Conservation (phyloP, 2,888 invertebrate species). For the Tridacna gigas region DNA sequence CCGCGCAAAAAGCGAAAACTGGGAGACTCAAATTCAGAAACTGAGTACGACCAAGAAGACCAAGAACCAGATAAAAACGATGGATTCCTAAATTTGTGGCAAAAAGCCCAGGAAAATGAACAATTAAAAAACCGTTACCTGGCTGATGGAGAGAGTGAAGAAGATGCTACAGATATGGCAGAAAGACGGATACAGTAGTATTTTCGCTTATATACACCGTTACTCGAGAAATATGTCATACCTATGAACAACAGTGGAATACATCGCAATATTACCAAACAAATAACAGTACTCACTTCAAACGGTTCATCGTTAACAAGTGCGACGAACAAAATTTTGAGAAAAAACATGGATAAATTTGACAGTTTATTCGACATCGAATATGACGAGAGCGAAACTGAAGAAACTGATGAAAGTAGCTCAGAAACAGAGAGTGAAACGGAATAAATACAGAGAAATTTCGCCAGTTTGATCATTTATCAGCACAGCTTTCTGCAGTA, state of each 20-base stretch:
- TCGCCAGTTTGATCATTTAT: not conserved
- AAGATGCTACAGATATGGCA: slow-evolving; percentile 34
- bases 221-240: slow-evolving; percentile 27
- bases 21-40: too few species aligned
- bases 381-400: too few species aligned
- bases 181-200: slow-evolving; percentile 11
- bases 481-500: not conserved
- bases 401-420: too few species aligned
- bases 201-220: slow-evolving; percentile 2
- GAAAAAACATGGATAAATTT: slow-evolving; percentile 4
- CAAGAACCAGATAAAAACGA: too few species aligned
- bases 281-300: not conserved
- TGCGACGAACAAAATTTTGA: slow-evolving; percentile 2
- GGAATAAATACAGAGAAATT: not conserved
- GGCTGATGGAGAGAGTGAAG: slow-evolving; percentile 30
- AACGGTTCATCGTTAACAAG: slow-evolving; percentile 26
- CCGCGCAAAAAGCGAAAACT: too few species aligned
- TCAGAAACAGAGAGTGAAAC: slow-evolving; percentile 1
- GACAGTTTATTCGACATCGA: too few species aligned
- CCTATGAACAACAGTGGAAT: slow-evolving; percentile 17
- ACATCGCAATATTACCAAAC: slow-evolving; percentile 17
- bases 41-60: too few species aligned
- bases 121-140: not conserved
- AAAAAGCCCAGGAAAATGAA: too few species aligned
- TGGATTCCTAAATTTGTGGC: too few species aligned